phyloP scores from a whole-genome alignment of 2,888 invertebrate species.

The Thumatha senex region DNA sequence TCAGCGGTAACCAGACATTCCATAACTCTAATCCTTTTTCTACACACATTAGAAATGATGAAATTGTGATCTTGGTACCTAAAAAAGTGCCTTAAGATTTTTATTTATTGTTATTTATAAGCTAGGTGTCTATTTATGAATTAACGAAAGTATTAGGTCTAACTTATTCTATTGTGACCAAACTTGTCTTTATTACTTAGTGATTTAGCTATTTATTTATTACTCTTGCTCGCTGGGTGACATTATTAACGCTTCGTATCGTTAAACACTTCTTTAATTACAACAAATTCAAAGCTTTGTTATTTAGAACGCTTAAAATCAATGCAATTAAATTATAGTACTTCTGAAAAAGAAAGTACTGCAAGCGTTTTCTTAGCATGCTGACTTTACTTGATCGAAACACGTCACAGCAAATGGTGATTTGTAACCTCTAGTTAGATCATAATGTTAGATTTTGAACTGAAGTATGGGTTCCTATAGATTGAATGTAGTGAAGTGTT shows the following conservation, averaged over 20 bases:
- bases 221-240: constrained; percentile 37
- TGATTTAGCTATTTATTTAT: constrained; percentile 62
- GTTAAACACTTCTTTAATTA: constrained; percentile 15
- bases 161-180: constrained; percentile 59
- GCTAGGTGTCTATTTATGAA: constrained; percentile 76
- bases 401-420: constrained; percentile 17
- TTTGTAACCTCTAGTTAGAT: constrained; percentile 29
- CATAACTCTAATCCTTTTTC: constrained; percentile 64
- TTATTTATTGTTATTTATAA: constrained; percentile 81
- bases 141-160: constrained; percentile 68
- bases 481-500: constrained; percentile 63
- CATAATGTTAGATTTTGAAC: constrained; percentile 67
- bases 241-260: constrained; percentile 43
- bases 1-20: constrained; percentile 71
- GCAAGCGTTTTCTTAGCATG: constrained; percentile 9
- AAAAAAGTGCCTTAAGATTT: constrained; percentile 80
- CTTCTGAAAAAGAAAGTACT: constrained; percentile 21
- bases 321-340: constrained; percentile 7
- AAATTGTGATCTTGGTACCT: constrained; percentile 81
- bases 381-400: constrained; percentile 1
- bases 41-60: constrained; percentile 61
- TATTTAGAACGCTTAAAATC: constrained; percentile 7
- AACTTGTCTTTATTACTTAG: constrained; percentile 49
- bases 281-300: constrained; percentile 29
- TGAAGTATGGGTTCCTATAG: constrained; percentile 78